Conservation (phyloP, 2,113 vertebrate genomes). For the Bubo blakistoni region DNA sequence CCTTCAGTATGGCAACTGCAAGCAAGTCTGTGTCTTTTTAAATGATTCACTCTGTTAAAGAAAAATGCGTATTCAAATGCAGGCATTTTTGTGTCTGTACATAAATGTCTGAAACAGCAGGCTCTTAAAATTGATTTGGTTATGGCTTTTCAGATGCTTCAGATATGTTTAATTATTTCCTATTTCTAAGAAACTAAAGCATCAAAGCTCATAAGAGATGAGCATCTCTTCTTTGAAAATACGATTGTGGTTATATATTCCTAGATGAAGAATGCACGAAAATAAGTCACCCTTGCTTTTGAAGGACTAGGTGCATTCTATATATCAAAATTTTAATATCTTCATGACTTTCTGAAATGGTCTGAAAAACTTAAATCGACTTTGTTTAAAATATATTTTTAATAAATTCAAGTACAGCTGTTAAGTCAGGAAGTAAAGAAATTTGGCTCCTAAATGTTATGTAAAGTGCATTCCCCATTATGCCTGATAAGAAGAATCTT, state of each 20-base stretch:
- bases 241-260: background rate
- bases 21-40: background rate
- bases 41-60: background rate
- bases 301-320: background rate
- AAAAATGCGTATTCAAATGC: background rate
- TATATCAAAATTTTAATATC: background rate
- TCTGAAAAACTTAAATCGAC: background rate
- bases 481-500: background rate
- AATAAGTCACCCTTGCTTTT: background rate
- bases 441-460: background rate
- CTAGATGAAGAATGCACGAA: background rate
- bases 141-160: background rate
- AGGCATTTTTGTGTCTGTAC: background rate
- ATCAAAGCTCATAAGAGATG: background rate
- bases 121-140: background rate
- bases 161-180: background rate
- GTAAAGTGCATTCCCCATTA: background rate
- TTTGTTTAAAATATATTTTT: background rate
- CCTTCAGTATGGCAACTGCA: background rate
- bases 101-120: background rate
- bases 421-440: background rate
- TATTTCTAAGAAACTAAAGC: background rate
- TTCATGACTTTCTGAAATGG: background rate
- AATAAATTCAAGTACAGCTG: background rate
- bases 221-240: background rate